Evolutionary conservation across 2,888 invertebrate genomes (phyloP), one percentile per base, ranked within the genome.

Genomic region (Pherbina coryleti): DNA sequence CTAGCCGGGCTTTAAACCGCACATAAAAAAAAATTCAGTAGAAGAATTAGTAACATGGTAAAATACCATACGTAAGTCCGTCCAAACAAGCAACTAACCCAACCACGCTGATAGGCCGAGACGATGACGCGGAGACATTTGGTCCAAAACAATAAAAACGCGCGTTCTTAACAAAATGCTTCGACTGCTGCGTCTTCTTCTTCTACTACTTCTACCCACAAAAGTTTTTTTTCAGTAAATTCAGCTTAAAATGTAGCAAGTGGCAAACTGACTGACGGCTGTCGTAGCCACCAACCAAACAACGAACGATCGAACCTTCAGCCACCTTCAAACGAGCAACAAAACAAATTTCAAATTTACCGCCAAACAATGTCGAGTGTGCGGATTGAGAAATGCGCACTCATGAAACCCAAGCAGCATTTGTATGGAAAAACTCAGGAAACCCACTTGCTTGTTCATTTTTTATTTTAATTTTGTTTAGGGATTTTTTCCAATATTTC

Each of bases 381-480:
- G 84, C 83, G 83, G 83, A 84, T 84, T 83, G 80, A 82, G 84
- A 79, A 84, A 83, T 82, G 84, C 83, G 86, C 86, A 88, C 88
- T 88, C 89, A 89, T 84, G 89, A 83, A 86, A 86, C 86, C 87
- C 86, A 85, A 86, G 86, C 89, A 89, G 83, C 85, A 86, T 89
- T 89, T 87, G 85, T 87, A 88, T 89, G 86, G 87, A 84, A 88
- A 90, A 91, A 92, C 92, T 93, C 93, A 93, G 92, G 92, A 92
- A 93, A 92, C 93, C 93, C 93, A 93, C 93, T 91, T 84, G 89
- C 85, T 83, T 84, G 83, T 86, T 88, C 86, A 86, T 81, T 85
- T 85, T 44, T 70, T n/a, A 57, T 77, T 77, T 37, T 79, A 70
- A 80, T 78, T 87, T 91, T 89, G 88, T 88, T 86, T 84, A 51